Evolutionary conservation across 2,113 vertebrate genomes (phyloP).

Genomic region (Notothenia rossii): DNA sequence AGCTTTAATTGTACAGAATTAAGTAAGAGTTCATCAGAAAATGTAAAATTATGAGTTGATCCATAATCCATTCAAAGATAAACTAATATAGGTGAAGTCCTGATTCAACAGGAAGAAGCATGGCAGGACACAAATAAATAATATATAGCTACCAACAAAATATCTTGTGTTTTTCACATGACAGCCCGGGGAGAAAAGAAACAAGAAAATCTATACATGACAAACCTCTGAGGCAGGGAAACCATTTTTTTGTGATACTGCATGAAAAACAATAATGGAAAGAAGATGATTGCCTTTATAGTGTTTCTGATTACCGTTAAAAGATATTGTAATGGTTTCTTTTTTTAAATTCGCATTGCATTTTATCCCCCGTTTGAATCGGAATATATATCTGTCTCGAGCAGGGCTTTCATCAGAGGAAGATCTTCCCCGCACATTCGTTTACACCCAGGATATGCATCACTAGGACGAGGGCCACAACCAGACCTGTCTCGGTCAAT

Average conservation of each 20-base stretch:
- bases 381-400: slow-evolving; percentile 34
- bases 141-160: no score
- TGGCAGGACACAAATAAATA: not conserved
- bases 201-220: not conserved
- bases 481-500: slow-evolving; percentile 81
- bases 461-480: slow-evolving; percentile 73
- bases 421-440: slow-evolving; percentile 65
- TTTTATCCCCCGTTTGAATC: slow-evolving; percentile 45
- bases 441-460: slow-evolving; percentile 79
- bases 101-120: slow-evolving; percentile 4
- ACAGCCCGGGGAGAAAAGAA: slow-evolving; percentile 9
- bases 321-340: slow-evolving; percentile 14
- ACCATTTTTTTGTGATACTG: not conserved
- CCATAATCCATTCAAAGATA: slow-evolving; percentile 9
- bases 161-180: not conserved
- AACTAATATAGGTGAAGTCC: no score
- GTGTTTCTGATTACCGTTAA: slow-evolving; percentile 22
- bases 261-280: slow-evolving; percentile 9
- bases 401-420: slow-evolving; percentile 45
- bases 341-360: not conserved
- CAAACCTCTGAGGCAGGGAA: slow-evolving; percentile 23
- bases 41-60: not conserved
- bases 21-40: not conserved
- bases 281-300: slow-evolving; percentile 34
- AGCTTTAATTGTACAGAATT: not conserved